A percentile compares a stretch with the other conserved stretches of the same genome.
These are phyloP conservation scores for Aeoliscus strigatus DNA, from an alignment of 2,797 vertebrate genomes.

Conservation along the genomic window DNA sequence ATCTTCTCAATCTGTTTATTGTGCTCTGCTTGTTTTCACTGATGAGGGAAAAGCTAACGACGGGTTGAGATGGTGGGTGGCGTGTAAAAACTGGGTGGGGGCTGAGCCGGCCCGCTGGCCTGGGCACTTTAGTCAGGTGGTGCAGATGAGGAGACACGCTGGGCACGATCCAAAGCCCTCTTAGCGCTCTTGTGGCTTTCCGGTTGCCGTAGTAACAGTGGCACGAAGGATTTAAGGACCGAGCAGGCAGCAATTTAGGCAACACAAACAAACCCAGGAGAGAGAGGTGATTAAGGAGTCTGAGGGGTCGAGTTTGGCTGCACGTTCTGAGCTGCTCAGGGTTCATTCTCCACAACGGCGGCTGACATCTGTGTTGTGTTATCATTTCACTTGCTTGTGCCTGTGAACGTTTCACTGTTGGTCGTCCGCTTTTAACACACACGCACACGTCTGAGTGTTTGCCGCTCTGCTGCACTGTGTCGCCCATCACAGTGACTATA, in stretches of 20 bases:
- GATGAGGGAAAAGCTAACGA: conserved; percentile 33
- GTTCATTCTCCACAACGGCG: conserved; percentile 53
- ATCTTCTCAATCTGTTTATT: conserved; percentile 23
- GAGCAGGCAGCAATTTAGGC: conserved; percentile 67
- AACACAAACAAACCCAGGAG: conserved; percentile 66
- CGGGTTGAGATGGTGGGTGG: conserved; percentile 12
- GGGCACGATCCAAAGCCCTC: conserved; percentile 47
- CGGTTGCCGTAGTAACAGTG: conserved; percentile 48
- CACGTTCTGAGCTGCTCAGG: conserved; percentile 43
- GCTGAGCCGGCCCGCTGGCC: conserved; percentile 26
- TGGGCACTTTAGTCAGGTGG: conserved; percentile 24
- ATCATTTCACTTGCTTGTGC: conserved; percentile 65
- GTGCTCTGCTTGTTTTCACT: conserved; percentile 23
- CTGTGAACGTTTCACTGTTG: conserved; percentile 48
- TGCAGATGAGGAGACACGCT: conserved; percentile 48
- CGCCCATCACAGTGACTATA: conserved; percentile 15
- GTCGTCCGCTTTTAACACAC: too few relatives aligned
- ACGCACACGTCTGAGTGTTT: conserved; percentile 2
- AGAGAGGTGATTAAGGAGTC: conserved; percentile 68
- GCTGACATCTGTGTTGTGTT: conserved; percentile 70
- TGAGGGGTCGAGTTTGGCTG: conserved; percentile 54
- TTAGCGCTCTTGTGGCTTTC: conserved; percentile 48
- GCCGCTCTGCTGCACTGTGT: not conserved
- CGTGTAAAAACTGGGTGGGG: conserved; percentile 22
- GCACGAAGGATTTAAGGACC: conserved; percentile 46